Base-by-base conservation (phyloP, 2,888 invertebrate species). In the Spialia ferax region DNA sequence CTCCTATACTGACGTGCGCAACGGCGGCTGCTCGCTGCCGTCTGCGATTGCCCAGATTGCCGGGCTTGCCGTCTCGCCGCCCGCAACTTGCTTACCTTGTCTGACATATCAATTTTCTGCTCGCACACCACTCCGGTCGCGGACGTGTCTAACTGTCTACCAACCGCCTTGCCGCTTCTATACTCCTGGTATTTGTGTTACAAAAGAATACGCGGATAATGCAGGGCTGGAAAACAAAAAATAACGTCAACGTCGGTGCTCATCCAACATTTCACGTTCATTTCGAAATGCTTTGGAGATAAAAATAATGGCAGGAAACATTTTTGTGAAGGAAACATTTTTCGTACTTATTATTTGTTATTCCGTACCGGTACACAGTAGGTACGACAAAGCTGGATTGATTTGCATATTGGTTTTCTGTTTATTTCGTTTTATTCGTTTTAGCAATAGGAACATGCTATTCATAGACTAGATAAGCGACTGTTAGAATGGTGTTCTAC, bases 181-280 rank as follows among this genome's bases (percentile, higher is more conserved):
- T 78, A 79, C 83, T 89, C 93, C 93, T 93, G 79, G 92, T 93
- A 90, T 81, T 86, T 82, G 76, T 82, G 88, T 91, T 90, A 90
- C 91, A 89, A 89, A 91, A 92, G 89, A 91, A 88, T 90, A 89
- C 90, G 87, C 87, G 86, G 85, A 83, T 84, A 75, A 82, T 77
- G 80, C 77, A 79, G 76, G 72, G 73, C 72, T 68, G 68, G 68
- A 75, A 74, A 71, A 76, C 76, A 73, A 67, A 71, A 73, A 75
- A 50, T 13, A 50, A 69, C 70, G 1, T 0, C n/a, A 18, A 18
- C 38, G 1, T 1, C 38, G 15, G 6, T n/a, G n/a, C n/a, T n/a
- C n/a, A n/a, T n/a, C n/a, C n/a, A n/a, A 26, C 45, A 10, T 48
- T 63, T 56, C 20, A 15, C 64, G n/a, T 57, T 50, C 56, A 57